These are phyloP conservation scores for Carpatolechia fugitivella DNA, from an alignment of 2,888 invertebrate species.

Conservation along the genomic window DNA sequence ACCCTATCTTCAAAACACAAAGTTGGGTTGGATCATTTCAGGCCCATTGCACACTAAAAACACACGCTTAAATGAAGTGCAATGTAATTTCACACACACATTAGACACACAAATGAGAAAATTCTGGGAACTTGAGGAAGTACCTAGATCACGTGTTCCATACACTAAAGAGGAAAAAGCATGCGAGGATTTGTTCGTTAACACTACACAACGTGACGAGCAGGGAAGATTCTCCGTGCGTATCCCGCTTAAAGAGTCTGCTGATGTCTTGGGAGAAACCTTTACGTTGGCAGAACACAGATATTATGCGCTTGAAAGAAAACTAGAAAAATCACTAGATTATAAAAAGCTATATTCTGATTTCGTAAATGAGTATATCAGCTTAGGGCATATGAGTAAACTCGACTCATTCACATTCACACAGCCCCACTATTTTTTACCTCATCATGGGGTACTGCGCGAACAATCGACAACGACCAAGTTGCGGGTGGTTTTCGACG, in stretches of 20 bases:
- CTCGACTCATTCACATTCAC: too few relatives aligned
- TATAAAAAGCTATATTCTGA: too few relatives aligned
- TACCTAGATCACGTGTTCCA: not conserved
- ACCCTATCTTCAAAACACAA: too few relatives aligned
- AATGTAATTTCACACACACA: not conserved
- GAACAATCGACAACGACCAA: slow-evolving; percentile 4
- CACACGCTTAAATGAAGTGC: too few relatives aligned
- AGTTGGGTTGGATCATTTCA: too few relatives aligned
- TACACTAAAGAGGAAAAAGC: not conserved
- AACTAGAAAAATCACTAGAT: too few relatives aligned
- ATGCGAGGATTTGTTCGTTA: not conserved
- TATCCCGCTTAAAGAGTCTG: not conserved
- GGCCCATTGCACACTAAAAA: too few relatives aligned
- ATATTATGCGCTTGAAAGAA: too few relatives aligned
- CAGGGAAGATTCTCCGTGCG: not conserved
- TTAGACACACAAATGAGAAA: not conserved
- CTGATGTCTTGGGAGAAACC: too few relatives aligned
- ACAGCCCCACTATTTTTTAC: not conserved
- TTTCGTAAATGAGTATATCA: too few relatives aligned
- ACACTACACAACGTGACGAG: not conserved
- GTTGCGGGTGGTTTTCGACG: slow-evolving; percentile 5
- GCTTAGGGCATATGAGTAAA: too few relatives aligned
- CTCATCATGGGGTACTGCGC: slow-evolving; percentile 9
- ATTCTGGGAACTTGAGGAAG: not conserved
- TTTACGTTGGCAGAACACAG: too few relatives aligned